These are phyloP conservation scores for Parasteatoda lunata DNA, from an alignment of 2,888 invertebrate species.

Conservation along the genomic window DNA sequence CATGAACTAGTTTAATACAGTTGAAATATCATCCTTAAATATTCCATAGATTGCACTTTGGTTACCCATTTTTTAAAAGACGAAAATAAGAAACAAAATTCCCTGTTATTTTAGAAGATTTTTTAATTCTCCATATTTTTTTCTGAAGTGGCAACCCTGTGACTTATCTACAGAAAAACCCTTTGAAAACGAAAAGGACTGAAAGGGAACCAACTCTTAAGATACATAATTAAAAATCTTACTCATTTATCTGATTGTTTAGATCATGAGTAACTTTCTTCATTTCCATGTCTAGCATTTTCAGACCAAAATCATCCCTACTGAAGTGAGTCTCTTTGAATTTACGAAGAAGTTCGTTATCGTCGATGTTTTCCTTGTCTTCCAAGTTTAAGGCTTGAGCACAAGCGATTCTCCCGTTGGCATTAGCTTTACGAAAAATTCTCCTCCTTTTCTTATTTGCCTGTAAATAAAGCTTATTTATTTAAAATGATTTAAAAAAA, in stretches of 20 bases:
- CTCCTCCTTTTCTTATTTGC: constrained; percentile 84
- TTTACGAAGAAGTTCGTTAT: constrained; percentile 78
- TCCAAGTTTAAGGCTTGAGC: constrained; percentile 82
- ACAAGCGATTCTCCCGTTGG: constrained; percentile 80
- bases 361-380: constrained; percentile 74
- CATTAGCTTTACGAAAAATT: constrained; percentile 81
- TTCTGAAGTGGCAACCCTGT: no score
- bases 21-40: no score
- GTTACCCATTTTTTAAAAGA: no score
- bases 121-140: no score
- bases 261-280: constrained; percentile 85
- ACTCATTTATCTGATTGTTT: constrained; percentile 93
- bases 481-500: no score
- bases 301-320: constrained; percentile 81
- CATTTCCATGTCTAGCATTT: constrained; percentile 86
- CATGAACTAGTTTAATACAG: no score
- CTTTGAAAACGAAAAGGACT: no score
- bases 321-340: constrained; percentile 82
- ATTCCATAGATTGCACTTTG: no score
- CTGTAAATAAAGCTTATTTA: constrained; percentile 71
- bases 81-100: no score
- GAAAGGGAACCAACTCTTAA: no score
- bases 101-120: no score
- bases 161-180: no score
- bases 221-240: constrained; percentile 70